These are phyloP conservation scores for Tenthredo amoena DNA, from an alignment of 2,888 invertebrate species.

Conservation along the genomic window DNA sequence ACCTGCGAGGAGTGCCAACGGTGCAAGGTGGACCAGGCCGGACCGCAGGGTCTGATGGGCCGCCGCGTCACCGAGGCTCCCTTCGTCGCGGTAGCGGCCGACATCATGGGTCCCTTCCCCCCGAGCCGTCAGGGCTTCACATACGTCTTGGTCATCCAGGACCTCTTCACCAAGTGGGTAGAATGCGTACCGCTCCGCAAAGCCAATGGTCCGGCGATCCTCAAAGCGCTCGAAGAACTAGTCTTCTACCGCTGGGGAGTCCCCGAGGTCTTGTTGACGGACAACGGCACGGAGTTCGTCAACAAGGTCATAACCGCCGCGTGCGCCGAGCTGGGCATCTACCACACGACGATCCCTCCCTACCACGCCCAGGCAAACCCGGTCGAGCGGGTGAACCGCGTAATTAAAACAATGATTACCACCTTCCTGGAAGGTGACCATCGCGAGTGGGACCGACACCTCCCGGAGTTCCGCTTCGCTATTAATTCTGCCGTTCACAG, in stretches of 20 bases:
- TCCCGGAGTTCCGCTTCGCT: no score
- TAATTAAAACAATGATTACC: not conserved
- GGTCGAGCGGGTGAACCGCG: not conserved
- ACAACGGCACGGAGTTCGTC: conserved; percentile 59
- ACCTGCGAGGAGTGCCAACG: not conserved
- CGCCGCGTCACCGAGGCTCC: conserved; percentile 46
- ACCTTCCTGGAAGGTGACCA: not conserved
- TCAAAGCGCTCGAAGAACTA: conserved; percentile 55
- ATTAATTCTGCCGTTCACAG: not conserved
- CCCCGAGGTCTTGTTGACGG: conserved; percentile 54
- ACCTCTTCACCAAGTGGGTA: conserved; percentile 57
- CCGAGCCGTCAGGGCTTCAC: not conserved
- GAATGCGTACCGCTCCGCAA: conserved; percentile 54
- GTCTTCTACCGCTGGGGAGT: conserved; percentile 56
- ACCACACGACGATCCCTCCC: not conserved
- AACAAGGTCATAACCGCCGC: conserved; percentile 17
- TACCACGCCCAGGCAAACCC: not conserved
- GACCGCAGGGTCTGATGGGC: conserved; percentile 56
- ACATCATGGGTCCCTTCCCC: conserved; percentile 57
- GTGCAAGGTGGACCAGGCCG: not conserved
- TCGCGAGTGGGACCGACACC: no score
- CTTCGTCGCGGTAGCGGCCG: not conserved
- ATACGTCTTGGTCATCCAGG: conserved; percentile 57
- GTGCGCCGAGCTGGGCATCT: not conserved
- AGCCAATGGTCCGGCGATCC: conserved; percentile 55